Evolutionary conservation across 2,888 invertebrate species (phyloP).

Genomic region (Lasioglossum zephyrum): DNA sequence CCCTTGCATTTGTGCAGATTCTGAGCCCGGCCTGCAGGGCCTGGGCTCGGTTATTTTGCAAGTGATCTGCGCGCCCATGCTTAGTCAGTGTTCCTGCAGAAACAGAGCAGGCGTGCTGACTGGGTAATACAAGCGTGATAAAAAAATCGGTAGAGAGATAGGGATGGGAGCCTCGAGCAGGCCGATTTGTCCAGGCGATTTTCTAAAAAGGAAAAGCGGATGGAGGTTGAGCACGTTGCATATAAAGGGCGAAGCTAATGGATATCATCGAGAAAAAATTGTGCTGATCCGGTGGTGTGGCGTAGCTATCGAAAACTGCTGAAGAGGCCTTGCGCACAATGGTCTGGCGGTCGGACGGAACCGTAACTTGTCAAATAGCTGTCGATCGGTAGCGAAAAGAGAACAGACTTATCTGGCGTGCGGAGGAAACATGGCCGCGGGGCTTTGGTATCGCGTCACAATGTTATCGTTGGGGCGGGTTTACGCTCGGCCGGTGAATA

Average conservation of each 20-base stretch:
- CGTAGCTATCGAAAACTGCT: not conserved
- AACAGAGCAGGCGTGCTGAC: too few species aligned
- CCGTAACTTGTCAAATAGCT: constrained; percentile 40
- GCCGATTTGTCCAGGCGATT: not conserved
- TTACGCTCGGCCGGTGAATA: constrained; percentile 60
- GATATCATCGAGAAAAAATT: not conserved
- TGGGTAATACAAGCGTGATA: too few species aligned
- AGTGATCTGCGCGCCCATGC: too few species aligned
- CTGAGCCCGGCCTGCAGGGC: too few species aligned
- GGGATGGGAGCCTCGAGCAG: not conserved
- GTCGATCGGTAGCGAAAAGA: constrained; percentile 49
- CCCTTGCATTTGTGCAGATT: too few species aligned
- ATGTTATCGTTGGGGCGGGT: constrained; percentile 68
- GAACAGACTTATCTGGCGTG: constrained; percentile 44
- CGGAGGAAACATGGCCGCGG: constrained; percentile 60
- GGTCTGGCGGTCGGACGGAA: constrained; percentile 14
- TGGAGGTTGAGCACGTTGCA: not conserved
- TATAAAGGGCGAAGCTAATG: not conserved
- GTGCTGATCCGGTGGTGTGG: not conserved
- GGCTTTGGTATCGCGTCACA: constrained; percentile 43
- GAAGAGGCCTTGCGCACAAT: constrained; percentile 18
- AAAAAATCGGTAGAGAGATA: not conserved
- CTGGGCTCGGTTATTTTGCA: too few species aligned
- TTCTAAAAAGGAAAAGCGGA: not conserved
- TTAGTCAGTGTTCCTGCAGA: too few species aligned